Base-by-base conservation (phyloP, 2,888 invertebrate species). In the Drosophila acutilabella region DNA sequence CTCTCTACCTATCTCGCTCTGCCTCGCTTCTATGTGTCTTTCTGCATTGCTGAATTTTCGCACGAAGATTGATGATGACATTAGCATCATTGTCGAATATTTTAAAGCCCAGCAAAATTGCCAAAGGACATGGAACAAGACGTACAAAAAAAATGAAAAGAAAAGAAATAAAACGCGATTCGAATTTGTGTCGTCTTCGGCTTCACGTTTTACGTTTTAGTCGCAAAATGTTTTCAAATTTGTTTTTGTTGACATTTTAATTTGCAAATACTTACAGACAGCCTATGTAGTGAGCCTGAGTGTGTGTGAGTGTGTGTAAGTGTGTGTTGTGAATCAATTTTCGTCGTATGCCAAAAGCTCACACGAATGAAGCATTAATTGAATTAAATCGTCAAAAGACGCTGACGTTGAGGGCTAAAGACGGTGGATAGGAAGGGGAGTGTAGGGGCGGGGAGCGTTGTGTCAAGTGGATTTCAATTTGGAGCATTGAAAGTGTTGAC, bases 61-160 rank as follows among this genome's bases (percentile, higher is more conserved):
- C 83, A 81, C 74, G 82, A 91, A 91, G 90, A 91, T 91, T 91
- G 90, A 91, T 91, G 90, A 91, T 91, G 90, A 91, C 91, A 91
- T 91, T 91, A 91, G 90, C 91, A 91, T 90, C 91, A 89, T 90
- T 91, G 90, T 88, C 87, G 72, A 80, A 77, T 64, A 66, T 78
- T 88, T 84, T 79, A 72, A 78, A 71, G 71, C 69, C 69, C 45
- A 65, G 66, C 62, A 71, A 78, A 74, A 70, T 59, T 61, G 69
- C 81, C 42, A 81, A 86, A 84, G 80, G 86, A 80, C 74, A 33
- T 38, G 44, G 67, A 71, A 47, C 53, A 57, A 52, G 52, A 62
- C 45, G 60, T 51, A 42, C 1, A 36, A 13, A 36, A 13, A 13
- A 33, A 33, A 6, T 1, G 11, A 33, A 33, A 33, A 20, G 20